Evolutionary conservation across 1,140 invertebrate species (phyloP).

Genomic region (Pteromalus puparum): DNA sequence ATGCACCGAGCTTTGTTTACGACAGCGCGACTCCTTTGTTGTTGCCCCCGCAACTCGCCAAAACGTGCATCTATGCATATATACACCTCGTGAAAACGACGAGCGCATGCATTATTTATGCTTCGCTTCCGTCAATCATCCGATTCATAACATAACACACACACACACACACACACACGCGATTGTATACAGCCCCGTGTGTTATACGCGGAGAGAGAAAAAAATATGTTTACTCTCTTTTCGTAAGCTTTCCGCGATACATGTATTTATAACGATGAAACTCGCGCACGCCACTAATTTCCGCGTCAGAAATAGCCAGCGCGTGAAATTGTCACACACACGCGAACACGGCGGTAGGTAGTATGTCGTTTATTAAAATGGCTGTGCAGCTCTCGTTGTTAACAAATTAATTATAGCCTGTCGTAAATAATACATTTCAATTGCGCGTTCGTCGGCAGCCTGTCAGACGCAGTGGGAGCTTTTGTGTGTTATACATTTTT

Average conservation of each 20-base stretch:
- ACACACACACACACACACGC: no score
- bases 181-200: background rate
- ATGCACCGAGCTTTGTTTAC: no score
- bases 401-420: conserved; percentile 24
- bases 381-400: background rate
- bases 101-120: background rate
- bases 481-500: no score
- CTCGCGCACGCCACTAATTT: background rate
- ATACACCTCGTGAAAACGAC: no score
- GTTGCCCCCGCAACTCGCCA: no score
- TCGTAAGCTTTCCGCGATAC: background rate
- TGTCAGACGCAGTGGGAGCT: background rate
- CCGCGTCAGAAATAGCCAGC: conserved; percentile 5
- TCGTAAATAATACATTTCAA: conserved; percentile 19
- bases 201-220: background rate
- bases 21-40: no score
- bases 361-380: background rate
- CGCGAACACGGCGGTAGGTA: no score
- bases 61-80: background rate
- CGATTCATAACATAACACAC: background rate
- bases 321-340: background rate
- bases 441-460: background rate
- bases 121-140: background rate
- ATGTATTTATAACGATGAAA: background rate
- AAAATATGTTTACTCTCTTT: conserved; percentile 15